Conservation (phyloP, 2,888 invertebrate species). For the Ernsta delagoae region DNA sequence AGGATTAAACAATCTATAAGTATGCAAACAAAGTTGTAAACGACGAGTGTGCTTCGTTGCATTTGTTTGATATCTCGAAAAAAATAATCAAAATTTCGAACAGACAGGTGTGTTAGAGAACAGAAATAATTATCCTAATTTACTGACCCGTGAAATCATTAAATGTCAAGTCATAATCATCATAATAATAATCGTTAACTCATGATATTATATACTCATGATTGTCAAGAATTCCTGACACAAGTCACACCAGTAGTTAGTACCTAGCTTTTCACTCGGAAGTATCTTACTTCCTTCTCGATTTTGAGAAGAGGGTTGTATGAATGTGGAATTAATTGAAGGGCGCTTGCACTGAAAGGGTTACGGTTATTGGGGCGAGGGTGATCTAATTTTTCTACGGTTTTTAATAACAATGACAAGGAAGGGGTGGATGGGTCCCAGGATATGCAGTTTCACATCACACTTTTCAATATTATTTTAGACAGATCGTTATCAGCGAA, state of each 20-base stretch:
- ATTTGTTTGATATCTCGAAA: too few species aligned
- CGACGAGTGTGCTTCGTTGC: too few species aligned
- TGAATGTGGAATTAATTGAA: slow-evolving; percentile 80
- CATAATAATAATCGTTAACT: too few species aligned
- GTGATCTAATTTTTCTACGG: slow-evolving; percentile 60
- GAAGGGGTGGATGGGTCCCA: slow-evolving; percentile 31
- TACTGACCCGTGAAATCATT: too few species aligned
- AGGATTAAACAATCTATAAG: too few species aligned
- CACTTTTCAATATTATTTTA: slow-evolving; percentile 19
- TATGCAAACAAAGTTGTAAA: too few species aligned
- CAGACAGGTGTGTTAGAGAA: too few species aligned
- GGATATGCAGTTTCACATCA: slow-evolving; percentile 35
- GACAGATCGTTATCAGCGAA: slow-evolving; percentile 4
- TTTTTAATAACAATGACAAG: slow-evolving; percentile 46
- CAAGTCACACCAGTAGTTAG: neutral
- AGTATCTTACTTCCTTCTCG: slow-evolving; percentile 64
- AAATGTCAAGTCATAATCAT: too few species aligned
- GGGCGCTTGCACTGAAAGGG: slow-evolving; percentile 65
- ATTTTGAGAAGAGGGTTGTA: slow-evolving; percentile 62
- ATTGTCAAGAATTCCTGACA: too few species aligned
- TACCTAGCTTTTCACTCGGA: slow-evolving; percentile 44
- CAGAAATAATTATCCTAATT: too few species aligned
- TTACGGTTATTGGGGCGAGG: slow-evolving; percentile 58
- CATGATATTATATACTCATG: neutral
- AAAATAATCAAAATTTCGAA: too few species aligned